Percentiles rank a stretch among this genome's conserved stretches.
Evolutionary conservation across 2,888 invertebrate species (phyloP).

Genomic region (Athrips mouffetella): DNA sequence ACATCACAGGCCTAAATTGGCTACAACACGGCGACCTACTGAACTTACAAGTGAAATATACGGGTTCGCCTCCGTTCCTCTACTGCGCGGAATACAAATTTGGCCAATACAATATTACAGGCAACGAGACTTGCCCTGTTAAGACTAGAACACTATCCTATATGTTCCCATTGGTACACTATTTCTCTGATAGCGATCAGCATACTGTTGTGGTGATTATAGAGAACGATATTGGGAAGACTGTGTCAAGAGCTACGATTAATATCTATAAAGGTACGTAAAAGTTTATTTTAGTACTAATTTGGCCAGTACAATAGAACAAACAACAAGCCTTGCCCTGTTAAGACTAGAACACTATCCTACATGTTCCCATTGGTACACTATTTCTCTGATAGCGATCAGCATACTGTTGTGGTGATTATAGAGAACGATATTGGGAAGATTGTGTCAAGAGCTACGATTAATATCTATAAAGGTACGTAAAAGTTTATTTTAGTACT

Average conservation of each 20-base stretch:
- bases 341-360: conserved; percentile 46
- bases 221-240: conserved; percentile 85
- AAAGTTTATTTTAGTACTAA: conserved; percentile 61
- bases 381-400: conserved; percentile 83
- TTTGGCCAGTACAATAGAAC: conserved; percentile 83
- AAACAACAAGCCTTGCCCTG: conserved; percentile 85
- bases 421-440: conserved; percentile 87
- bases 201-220: conserved; percentile 89
- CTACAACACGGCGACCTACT: conserved; percentile 88
- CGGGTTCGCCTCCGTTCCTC: conserved; percentile 85
- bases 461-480: conserved; percentile 91
- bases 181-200: conserved; percentile 82
- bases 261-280: conserved; percentile 89
- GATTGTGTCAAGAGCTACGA: conserved; percentile 82
- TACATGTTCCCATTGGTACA: conserved; percentile 82
- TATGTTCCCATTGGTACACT: conserved; percentile 81
- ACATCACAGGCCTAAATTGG: conserved; percentile 88
- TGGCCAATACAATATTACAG: conserved; percentile 84
- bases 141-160: conserved; percentile 65
- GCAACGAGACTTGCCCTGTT: conserved; percentile 84
- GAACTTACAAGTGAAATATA: conserved; percentile 83
- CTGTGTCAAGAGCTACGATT: conserved; percentile 83
- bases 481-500: conserved; percentile 57
- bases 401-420: conserved; percentile 87
- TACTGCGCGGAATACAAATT: conserved; percentile 83